These are phyloP conservation scores for Parauchenoglanis punctatus DNA, from an alignment of 2,797 vertebrate genomes.

Conservation along the genomic window DNA sequence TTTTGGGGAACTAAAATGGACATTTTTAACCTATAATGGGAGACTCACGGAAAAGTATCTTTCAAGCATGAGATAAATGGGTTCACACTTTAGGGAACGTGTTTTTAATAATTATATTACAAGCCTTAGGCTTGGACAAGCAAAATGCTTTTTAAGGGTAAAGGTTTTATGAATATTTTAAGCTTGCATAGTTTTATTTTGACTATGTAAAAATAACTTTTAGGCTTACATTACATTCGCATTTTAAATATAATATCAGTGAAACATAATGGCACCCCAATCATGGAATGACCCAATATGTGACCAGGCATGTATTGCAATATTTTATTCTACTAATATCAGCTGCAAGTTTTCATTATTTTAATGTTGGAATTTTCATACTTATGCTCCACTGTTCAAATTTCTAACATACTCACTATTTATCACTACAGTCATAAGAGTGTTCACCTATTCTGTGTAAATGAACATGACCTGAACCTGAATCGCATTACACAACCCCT, in stretches of 20 bases:
- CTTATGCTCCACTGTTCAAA: background rate
- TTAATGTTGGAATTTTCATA: background rate
- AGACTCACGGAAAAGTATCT: background rate
- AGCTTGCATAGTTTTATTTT: background rate
- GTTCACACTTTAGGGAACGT: background rate
- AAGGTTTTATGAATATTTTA: background rate
- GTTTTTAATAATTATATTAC: background rate
- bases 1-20: background rate
- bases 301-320: background rate
- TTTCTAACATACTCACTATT: background rate
- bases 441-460: background rate
- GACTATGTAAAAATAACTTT: background rate
- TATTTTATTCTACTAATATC: background rate
- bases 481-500: background rate
- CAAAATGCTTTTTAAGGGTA: background rate
- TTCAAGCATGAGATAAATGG: background rate
- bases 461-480: conserved; percentile 31
- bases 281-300: background rate
- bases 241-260: background rate
- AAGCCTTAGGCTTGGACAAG: background rate
- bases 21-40: background rate
- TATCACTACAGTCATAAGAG: background rate
- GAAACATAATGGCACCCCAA: background rate
- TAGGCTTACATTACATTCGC: background rate
- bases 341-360: background rate